phyloP scores from a whole-genome alignment of 1,140 invertebrate species.

The Caenorhabditis latens region DNA sequence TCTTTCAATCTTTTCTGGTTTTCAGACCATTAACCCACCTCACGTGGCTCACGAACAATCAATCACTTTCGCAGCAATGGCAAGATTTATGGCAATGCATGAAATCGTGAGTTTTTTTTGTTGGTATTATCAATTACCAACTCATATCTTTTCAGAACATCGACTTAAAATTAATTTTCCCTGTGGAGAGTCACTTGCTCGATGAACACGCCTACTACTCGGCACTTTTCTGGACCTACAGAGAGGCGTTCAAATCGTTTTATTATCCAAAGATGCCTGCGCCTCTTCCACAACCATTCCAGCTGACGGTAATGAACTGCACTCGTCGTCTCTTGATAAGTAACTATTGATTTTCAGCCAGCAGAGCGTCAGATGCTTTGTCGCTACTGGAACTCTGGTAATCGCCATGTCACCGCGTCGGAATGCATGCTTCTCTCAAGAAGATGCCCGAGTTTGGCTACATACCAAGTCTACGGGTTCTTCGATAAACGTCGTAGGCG shows the following conservation, averaged over 20 bases:
- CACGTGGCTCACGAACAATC: constrained; percentile 24
- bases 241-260: constrained; percentile 17
- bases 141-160: constrained; percentile 7
- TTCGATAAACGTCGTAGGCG: constrained; percentile 26
- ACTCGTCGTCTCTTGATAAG: neutral
- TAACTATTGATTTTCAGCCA: neutral
- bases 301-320: neutral
- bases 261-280: constrained; percentile 37
- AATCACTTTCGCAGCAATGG: constrained; percentile 20
- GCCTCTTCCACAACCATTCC: neutral
- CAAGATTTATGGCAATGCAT: constrained; percentile 31
- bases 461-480: constrained; percentile 27
- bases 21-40: neutral
- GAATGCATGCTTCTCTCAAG: constrained; percentile 11
- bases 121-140: neutral
- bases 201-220: constrained; percentile 3
- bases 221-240: constrained; percentile 8
- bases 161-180: neutral
- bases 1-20: neutral
- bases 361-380: neutral
- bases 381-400: constrained; percentile 31
- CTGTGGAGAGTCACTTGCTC: neutral
- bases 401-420: neutral
- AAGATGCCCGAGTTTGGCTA: neutral
- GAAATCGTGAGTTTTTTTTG: neutral